Evolutionary conservation across 2,113 vertebrate genomes (phyloP).

Genomic region (Cololabis saira): DNA sequence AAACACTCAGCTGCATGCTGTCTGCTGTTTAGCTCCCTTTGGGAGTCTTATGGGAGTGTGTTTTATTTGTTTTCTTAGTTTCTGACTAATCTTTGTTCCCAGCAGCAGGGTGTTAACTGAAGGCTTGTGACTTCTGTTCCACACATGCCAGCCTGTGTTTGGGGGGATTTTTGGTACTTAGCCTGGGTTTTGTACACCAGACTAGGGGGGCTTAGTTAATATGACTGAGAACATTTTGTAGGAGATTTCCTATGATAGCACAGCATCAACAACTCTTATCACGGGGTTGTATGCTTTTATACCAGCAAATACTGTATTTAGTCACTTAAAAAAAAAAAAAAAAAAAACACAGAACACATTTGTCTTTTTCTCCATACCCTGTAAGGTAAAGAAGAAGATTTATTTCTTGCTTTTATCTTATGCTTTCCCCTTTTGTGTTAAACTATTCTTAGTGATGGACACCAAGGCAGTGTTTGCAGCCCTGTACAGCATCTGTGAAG

Average conservation of each 20-base stretch:
- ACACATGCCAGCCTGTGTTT: constrained; percentile 39
- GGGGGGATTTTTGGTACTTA: constrained; percentile 50
- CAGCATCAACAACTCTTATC: constrained; percentile 22
- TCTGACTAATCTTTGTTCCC: constrained; percentile 56
- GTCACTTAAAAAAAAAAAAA: no score
- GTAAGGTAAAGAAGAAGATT: not conserved
- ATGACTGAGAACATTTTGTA: constrained; percentile 43
- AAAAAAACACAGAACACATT: no score
- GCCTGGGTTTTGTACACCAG: constrained; percentile 29
- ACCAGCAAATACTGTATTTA: not conserved
- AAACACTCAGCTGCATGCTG: constrained; percentile 38
- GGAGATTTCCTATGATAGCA: constrained; percentile 43
- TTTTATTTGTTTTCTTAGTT: constrained; percentile 41
- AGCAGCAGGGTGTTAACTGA: constrained; percentile 35
- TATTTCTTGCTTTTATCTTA: not conserved
- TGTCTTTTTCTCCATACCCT: not conserved
- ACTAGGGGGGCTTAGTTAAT: constrained; percentile 52
- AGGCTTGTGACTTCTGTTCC: constrained; percentile 35
- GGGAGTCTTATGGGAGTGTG: constrained; percentile 39
- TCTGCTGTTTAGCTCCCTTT: constrained; percentile 40
- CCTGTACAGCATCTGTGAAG: constrained; percentile 85
- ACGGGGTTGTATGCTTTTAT: constrained; percentile 9
- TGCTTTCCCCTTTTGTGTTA: constrained; percentile 11
- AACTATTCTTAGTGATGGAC: constrained; percentile 82
- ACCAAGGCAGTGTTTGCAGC: constrained; percentile 85